Evolutionary conservation across 2,797 vertebrate genomes (phyloP).

Genomic region (Epinephelus coioides): DNA sequence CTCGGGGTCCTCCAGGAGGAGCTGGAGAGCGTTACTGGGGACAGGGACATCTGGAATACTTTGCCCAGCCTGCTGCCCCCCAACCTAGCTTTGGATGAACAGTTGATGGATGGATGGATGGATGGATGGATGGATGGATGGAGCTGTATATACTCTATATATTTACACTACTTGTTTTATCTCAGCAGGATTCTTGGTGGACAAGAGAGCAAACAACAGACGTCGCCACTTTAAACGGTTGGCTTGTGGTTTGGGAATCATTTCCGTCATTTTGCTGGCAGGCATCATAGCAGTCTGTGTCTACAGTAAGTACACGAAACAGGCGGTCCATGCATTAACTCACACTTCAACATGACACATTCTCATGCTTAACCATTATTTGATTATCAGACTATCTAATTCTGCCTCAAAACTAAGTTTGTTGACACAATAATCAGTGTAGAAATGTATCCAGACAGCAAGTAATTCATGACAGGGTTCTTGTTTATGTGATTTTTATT

Average conservation of each 20-base stretch:
- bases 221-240: not conserved
- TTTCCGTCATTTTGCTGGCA: conserved; percentile 58
- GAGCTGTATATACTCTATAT: not conserved
- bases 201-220: not conserved
- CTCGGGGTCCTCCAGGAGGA: no score
- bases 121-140: no score
- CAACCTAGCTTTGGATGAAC: no score
- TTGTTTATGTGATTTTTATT: not conserved
- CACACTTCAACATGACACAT: not conserved
- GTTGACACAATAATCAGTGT: not conserved
- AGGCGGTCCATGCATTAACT: not conserved
- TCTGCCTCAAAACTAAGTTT: not conserved
- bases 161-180: not conserved
- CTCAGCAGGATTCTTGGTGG: not conserved
- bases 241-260: conserved; percentile 50
- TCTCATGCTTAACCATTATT: not conserved
- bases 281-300: conserved; percentile 37
- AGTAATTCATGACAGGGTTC: not conserved
- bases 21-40: no score
- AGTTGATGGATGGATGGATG: no score
- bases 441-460: not conserved
- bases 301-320: conserved; percentile 64
- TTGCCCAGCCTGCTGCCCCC: no score
- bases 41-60: no score
- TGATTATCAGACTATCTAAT: not conserved